phyloP scores from a whole-genome alignment of 1,140 invertebrate genomes.

The Eurosta solidaginis region DNA sequence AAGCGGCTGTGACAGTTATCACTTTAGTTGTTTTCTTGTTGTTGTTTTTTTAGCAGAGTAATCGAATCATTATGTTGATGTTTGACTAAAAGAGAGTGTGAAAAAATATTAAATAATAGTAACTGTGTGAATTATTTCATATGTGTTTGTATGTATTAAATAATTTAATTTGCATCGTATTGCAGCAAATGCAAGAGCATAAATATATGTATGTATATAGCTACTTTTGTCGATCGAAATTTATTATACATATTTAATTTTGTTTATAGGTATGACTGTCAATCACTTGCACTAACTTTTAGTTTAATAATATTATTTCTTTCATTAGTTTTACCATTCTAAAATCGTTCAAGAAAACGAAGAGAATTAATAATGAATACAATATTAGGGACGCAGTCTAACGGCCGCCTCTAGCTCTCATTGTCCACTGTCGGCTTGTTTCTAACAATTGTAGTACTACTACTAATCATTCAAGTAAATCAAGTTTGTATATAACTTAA shows the following conservation, averaged over 20 bases:
- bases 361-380: too few relatives aligned
- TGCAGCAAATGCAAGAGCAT: too few relatives aligned
- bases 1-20: neutral
- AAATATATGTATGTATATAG: neutral
- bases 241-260: too few relatives aligned
- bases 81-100: neutral
- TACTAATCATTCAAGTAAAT: neutral
- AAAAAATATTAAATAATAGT: neutral
- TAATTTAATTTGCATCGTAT: too few relatives aligned
- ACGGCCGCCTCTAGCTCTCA: neutral
- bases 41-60: neutral
- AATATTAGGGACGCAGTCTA: neutral
- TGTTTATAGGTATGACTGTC: too few relatives aligned
- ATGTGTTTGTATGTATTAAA: too few relatives aligned
- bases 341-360: too few relatives aligned
- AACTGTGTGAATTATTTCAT: neutral
- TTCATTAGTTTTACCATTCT: too few relatives aligned
- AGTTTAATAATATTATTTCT: too few relatives aligned
- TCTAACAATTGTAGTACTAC: too few relatives aligned
- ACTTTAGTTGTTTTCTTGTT: neutral
- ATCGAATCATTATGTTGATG: neutral
- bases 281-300: too few relatives aligned
- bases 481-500: neutral
- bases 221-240: neutral
- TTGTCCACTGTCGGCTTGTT: neutral